A percentile compares a stretch with the other conserved stretches of the same genome.
phyloP scores from a whole-genome alignment of 2,888 invertebrate genomes.

The Campoletis raptor region DNA sequence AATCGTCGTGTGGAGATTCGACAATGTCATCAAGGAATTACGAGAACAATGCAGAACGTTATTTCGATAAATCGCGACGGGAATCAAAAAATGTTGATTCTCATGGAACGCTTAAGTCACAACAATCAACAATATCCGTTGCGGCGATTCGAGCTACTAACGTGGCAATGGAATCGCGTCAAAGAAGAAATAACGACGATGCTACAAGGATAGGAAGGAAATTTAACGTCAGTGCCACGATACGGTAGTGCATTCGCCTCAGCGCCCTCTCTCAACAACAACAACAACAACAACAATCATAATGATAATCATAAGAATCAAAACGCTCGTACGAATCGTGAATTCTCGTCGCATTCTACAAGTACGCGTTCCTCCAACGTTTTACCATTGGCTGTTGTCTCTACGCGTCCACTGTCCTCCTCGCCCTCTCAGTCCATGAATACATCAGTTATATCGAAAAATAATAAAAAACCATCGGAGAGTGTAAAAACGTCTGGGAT shows the following conservation, averaged over 20 bases:
- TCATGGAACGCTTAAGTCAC: constrained; percentile 34
- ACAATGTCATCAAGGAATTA: background rate
- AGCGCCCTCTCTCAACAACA: constrained; percentile 46
- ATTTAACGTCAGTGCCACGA: constrained; percentile 28
- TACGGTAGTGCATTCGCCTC: constrained; percentile 51
- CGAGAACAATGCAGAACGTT: background rate
- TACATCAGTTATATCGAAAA: constrained; percentile 33
- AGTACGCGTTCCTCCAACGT: constrained; percentile 27
- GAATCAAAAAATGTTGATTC: constrained; percentile 21
- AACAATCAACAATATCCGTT: constrained; percentile 59
- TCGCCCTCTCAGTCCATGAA: constrained; percentile 6
- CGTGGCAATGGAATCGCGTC: constrained; percentile 22
- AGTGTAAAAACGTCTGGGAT: constrained; percentile 31
- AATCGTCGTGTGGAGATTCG: constrained; percentile 40
- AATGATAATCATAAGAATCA: constrained; percentile 27
- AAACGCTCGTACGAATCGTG: constrained; percentile 11
- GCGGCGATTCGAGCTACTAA: constrained; percentile 65
- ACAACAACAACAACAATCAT: constrained; percentile 32
- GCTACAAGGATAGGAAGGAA: background rate
- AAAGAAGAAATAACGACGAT: constrained; percentile 38
- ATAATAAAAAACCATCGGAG: constrained; percentile 28
- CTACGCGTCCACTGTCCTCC: background rate
- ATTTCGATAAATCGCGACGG: constrained; percentile 1
- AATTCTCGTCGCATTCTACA: constrained; percentile 45
- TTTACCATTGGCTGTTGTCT: constrained; percentile 16